These are phyloP conservation scores for Echiichthys vipera DNA, from an alignment of 2,797 vertebrate genomes.

Conservation along the genomic window DNA sequence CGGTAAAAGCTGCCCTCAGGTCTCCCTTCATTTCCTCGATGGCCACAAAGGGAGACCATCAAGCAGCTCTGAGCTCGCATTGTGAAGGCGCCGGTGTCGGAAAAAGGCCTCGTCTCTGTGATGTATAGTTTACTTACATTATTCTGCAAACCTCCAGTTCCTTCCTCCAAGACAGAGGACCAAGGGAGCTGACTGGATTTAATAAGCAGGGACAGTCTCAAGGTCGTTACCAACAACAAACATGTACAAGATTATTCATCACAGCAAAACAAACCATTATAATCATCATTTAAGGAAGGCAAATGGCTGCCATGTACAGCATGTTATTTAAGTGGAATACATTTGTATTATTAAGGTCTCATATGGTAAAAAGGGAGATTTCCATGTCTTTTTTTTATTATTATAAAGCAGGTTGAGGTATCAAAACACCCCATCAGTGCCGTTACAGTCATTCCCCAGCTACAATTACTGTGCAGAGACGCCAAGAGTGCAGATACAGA, in stretches of 20 bases:
- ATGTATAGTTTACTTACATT: slow-evolving; percentile 54
- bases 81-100: slow-evolving; percentile 49
- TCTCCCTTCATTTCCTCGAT: slow-evolving; percentile 80
- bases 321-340: neutral
- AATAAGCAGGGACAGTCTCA: slow-evolving; percentile 31
- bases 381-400: too few relatives aligned
- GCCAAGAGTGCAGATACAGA: too few relatives aligned
- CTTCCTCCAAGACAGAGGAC: slow-evolving; percentile 64
- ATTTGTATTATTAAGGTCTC: neutral
- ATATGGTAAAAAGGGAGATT: too few relatives aligned
- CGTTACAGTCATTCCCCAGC: too few relatives aligned
- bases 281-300: neutral
- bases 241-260: slow-evolving; percentile 3
- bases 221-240: slow-evolving; percentile 44
- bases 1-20: slow-evolving; percentile 61
- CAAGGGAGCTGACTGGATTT: slow-evolving; percentile 50
- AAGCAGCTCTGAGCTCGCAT: slow-evolving; percentile 56
- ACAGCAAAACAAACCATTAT: neutral
- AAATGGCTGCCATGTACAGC: neutral
- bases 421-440: too few relatives aligned
- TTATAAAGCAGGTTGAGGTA: too few relatives aligned
- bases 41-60: slow-evolving; percentile 76
- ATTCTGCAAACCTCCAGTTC: slow-evolving; percentile 61
- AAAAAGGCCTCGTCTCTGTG: slow-evolving; percentile 64
- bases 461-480: too few relatives aligned